phyloP scores from a whole-genome alignment of 2,797 vertebrate species.

The Melanotaenia maccullochi region DNA sequence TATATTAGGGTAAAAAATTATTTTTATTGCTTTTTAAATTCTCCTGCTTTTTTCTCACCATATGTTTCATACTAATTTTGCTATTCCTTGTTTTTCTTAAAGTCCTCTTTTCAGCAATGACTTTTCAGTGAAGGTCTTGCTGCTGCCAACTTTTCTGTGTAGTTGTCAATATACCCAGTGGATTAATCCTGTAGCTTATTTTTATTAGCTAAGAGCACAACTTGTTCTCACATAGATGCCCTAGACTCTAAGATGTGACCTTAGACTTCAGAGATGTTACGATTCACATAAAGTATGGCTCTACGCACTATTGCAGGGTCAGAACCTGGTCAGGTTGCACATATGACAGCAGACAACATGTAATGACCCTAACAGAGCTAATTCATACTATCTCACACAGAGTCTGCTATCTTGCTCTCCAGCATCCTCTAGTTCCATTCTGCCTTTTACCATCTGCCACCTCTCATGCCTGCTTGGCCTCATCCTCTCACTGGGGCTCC shows the following conservation, averaged over 20 bases:
- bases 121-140: constrained; percentile 3
- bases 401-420: constrained; percentile 38
- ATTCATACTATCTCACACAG: constrained; percentile 50
- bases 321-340: constrained; percentile 42
- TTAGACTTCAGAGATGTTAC: constrained; percentile 30
- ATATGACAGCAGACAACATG: constrained; percentile 23
- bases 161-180: constrained; percentile 9
- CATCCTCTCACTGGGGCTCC: constrained; percentile 16
- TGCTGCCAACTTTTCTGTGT: not conserved
- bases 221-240: constrained; percentile 27
- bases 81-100: not conserved
- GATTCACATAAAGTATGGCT: constrained; percentile 37
- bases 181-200: constrained; percentile 22
- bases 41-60: constrained; percentile 5
- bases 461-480: constrained; percentile 52
- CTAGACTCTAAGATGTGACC: constrained; percentile 10
- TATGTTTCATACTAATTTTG: constrained; percentile 40
- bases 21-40: not conserved
- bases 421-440: constrained; percentile 37
- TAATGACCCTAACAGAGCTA: constrained; percentile 55
- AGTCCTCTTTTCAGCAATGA: not conserved
- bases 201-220: constrained; percentile 29
- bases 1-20: not conserved
- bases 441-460: constrained; percentile 52
- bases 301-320: constrained; percentile 42